Percentiles rank a stretch among this genome's conserved stretches.
phyloP scores from a whole-genome alignment of 1,140 invertebrate genomes.

The Rhagoletis zephyria region DNA sequence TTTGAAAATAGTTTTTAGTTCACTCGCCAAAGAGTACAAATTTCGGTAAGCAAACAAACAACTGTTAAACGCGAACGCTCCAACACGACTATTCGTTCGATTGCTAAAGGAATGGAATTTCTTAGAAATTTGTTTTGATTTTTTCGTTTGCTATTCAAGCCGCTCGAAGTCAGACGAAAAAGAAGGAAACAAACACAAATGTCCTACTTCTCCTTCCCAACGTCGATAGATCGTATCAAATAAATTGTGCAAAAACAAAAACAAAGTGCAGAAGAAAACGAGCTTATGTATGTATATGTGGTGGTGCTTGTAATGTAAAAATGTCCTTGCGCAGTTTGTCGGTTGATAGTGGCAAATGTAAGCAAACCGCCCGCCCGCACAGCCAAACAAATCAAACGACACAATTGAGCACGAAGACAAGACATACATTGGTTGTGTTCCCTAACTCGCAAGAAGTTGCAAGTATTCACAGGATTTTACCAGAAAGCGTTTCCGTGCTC shows the following conservation, averaged over 20 bases:
- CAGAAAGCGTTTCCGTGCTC: no score
- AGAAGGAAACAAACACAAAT: conserved; percentile 28
- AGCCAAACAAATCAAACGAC: background rate
- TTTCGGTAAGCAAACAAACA: conserved; percentile 25
- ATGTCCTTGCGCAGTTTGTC: conserved; percentile 70
- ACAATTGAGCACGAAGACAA: no score
- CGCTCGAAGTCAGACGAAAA: conserved; percentile 15
- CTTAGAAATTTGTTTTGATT: conserved; percentile 53
- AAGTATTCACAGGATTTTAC: no score
- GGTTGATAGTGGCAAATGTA: conserved; percentile 27
- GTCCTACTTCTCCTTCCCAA: background rate
- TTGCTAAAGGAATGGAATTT: conserved; percentile 51
- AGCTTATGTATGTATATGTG: background rate
- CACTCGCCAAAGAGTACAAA: background rate
- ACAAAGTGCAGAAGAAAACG: background rate
- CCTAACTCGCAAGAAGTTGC: no score
- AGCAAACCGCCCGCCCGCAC: background rate
- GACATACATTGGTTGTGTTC: no score
- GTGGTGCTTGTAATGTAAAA: conserved; percentile 62
- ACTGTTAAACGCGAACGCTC: conserved; percentile 53
- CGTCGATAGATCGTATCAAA: background rate
- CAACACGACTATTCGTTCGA: conserved; percentile 40
- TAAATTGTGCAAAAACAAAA: background rate
- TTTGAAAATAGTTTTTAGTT: background rate
- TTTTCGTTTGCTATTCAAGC: conserved; percentile 5